These are phyloP conservation scores for Brachymystax lenok DNA, from an alignment of 2,797 vertebrate species.

Conservation along the genomic window DNA sequence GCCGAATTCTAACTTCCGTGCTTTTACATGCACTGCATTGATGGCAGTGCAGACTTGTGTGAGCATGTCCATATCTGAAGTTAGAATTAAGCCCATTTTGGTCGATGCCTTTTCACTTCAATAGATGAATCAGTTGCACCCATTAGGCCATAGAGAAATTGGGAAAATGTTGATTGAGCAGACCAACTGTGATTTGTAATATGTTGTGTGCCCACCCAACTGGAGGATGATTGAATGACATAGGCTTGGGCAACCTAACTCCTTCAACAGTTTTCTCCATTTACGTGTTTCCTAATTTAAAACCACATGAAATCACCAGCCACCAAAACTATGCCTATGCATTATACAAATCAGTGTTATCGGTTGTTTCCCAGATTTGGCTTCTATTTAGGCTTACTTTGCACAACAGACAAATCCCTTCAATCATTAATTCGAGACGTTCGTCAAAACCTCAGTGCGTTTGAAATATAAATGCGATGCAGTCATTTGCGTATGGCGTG, in stretches of 20 bases:
- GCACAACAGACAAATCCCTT: slow-evolving; percentile 13
- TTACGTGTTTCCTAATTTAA: slow-evolving; percentile 35
- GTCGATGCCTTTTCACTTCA: slow-evolving; percentile 51
- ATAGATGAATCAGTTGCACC: slow-evolving; percentile 46
- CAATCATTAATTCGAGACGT: slow-evolving; percentile 9
- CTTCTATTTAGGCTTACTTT: slow-evolving; percentile 19
- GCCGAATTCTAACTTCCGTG: background rate
- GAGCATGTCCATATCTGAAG: background rate
- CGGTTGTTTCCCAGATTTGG: slow-evolving; percentile 19
- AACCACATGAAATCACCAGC: slow-evolving; percentile 45
- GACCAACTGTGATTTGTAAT: slow-evolving; percentile 51
- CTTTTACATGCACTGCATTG: background rate
- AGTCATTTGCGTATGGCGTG: slow-evolving; percentile 6
- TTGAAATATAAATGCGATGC: slow-evolving; percentile 53
- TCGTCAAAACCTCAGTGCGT: slow-evolving; percentile 25
- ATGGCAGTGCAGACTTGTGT: slow-evolving; percentile 17
- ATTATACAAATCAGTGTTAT: slow-evolving; percentile 53
- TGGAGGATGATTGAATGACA: slow-evolving; percentile 32
- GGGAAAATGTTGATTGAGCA: slow-evolving; percentile 56
- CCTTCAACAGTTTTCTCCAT: slow-evolving; percentile 50
- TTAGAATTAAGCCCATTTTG: slow-evolving; percentile 22
- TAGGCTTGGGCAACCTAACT: slow-evolving; percentile 53
- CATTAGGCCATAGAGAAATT: slow-evolving; percentile 39
- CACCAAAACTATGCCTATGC: slow-evolving; percentile 29
- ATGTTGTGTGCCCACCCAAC: slow-evolving; percentile 56